A percentile compares a stretch with the other conserved stretches of the same genome.
Conservation (phyloP, 2,797 vertebrate genomes). For the Chloroceryle inda region DNA sequence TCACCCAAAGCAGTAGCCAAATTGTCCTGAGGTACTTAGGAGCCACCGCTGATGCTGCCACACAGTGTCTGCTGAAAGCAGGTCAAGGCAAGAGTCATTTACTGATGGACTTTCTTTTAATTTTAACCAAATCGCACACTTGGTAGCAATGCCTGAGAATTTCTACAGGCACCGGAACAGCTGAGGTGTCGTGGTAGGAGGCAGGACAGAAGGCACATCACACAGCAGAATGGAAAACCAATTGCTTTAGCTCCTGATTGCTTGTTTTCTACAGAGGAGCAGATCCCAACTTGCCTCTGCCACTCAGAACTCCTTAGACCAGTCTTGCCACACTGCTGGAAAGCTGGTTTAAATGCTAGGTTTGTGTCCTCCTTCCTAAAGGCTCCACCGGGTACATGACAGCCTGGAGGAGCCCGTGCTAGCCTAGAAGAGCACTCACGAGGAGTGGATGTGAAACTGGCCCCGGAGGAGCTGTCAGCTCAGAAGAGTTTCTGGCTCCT, state of each 20-base stretch:
- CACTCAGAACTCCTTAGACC: background rate
- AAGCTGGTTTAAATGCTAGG: background rate
- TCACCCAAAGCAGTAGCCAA: conserved; percentile 16
- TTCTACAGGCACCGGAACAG: background rate
- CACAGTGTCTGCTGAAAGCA: background rate
- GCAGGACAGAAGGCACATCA: background rate
- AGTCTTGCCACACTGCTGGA: background rate
- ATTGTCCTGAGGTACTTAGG: background rate
- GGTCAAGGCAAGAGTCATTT: background rate
- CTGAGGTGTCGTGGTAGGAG: background rate
- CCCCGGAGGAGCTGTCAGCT: background rate
- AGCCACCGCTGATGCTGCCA: background rate
- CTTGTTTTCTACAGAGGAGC: background rate
- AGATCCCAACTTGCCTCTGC: conserved; percentile 14
- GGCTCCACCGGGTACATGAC: background rate
- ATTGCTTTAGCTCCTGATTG: background rate
- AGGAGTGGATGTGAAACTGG: background rate
- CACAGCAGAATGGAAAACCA: background rate
- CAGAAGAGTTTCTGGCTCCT: background rate
- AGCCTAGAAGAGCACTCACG: background rate
- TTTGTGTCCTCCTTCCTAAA: background rate
- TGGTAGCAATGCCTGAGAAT: background rate
- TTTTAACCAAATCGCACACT: background rate
- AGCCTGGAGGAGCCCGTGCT: background rate
- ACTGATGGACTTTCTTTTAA: background rate